These are phyloP conservation scores for Papilio dardanus DNA, from an alignment of 1,140 invertebrate species.

Conservation along the genomic window DNA sequence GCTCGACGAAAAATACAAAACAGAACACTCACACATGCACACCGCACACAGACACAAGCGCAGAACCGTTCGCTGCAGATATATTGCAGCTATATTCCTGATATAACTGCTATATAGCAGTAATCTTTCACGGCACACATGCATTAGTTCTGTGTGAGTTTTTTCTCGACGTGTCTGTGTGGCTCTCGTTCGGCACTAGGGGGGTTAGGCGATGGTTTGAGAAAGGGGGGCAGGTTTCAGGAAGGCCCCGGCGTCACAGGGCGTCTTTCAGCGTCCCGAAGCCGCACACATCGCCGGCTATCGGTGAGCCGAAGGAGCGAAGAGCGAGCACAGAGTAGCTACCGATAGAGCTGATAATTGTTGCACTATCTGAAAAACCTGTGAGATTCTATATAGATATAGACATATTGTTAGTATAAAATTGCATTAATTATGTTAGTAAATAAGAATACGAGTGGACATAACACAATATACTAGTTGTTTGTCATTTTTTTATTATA, in stretches of 20 bases:
- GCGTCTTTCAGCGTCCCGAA: conserved; percentile 78
- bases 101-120: conserved; percentile 57
- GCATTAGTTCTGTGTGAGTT: conserved; percentile 55
- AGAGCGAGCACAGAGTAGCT: conserved; percentile 61
- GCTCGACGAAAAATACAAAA: conserved; percentile 56
- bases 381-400: neutral
- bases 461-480: too few relatives aligned
- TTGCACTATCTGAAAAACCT: neutral
- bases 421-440: too few relatives aligned
- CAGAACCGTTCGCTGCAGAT: conserved; percentile 56
- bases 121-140: conserved; percentile 69
- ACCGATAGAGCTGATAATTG: conserved; percentile 45
- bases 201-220: conserved; percentile 40
- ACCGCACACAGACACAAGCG: conserved; percentile 48
- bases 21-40: conserved; percentile 48
- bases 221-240: conserved; percentile 67
- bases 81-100: conserved; percentile 58
- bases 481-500: too few relatives aligned
- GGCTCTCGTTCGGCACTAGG: conserved; percentile 44
- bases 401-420: neutral
- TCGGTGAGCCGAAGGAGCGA: conserved; percentile 79
- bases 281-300: conserved; percentile 76
- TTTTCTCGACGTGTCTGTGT: conserved; percentile 59
- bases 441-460: too few relatives aligned
- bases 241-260: conserved; percentile 73